phyloP scores from a whole-genome alignment of 2,113 vertebrate species.

The Pogonocichla stellata region DNA sequence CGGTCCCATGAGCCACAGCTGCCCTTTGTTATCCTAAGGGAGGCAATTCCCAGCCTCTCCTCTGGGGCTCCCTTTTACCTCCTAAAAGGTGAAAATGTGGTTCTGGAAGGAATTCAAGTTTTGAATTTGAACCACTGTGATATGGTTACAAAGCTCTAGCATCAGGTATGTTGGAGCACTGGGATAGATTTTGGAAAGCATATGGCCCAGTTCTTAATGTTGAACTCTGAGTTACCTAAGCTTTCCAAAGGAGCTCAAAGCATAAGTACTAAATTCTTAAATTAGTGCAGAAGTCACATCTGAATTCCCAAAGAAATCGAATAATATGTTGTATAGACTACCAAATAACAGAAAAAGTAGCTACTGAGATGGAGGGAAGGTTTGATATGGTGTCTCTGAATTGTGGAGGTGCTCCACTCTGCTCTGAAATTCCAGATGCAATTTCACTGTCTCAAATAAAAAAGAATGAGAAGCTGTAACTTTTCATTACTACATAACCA shows the following conservation, averaged over 20 bases:
- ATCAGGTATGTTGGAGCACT: neutral
- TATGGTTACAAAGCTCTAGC: neutral
- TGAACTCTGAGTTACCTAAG: neutral
- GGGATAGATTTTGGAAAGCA: neutral
- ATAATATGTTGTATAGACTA: neutral
- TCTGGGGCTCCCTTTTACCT: neutral
- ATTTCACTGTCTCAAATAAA: conserved; percentile 22
- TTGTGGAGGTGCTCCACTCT: neutral
- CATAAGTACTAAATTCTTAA: neutral
- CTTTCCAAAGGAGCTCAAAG: neutral
- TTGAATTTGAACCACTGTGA: neutral
- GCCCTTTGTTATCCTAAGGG: neutral
- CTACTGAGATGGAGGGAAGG: neutral
- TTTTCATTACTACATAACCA: conserved; percentile 33
- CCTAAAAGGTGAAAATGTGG: neutral
- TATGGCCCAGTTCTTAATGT: neutral
- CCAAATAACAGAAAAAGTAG: neutral
- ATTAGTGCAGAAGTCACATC: neutral
- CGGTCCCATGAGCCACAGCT: fast-evolving
- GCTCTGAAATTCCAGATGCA: neutral
- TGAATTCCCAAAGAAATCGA: neutral
- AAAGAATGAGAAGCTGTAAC: conserved; percentile 14
- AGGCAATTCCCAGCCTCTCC: neutral
- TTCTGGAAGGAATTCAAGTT: neutral
- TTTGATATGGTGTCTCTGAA: neutral